These are phyloP conservation scores for Tachycineta bicolor DNA, from an alignment of 2,113 vertebrate genomes.

Conservation along the genomic window DNA sequence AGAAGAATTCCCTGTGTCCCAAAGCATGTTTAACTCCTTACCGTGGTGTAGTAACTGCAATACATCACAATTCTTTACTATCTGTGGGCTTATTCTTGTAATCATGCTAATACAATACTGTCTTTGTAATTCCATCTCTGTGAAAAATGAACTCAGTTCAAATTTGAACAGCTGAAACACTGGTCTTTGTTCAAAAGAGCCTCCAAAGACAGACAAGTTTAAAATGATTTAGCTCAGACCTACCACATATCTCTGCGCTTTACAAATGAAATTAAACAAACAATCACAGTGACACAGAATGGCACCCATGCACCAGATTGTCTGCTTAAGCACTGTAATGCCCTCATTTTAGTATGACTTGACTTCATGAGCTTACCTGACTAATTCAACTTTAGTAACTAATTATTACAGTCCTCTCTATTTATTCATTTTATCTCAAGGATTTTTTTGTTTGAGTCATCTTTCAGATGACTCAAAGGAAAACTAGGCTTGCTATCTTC, in stretches of 20 bases:
- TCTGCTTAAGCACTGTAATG: neutral
- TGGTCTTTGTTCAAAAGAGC: neutral
- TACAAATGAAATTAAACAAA: neutral
- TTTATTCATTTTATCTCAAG: neutral
- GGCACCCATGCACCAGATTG: neutral
- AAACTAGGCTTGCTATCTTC: neutral
- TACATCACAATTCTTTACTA: neutral
- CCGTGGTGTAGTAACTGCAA: neutral
- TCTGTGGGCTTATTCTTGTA: slow-evolving; percentile 1
- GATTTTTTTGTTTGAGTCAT: neutral
- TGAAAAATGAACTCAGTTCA: slow-evolving; percentile 29
- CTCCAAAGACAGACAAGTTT: neutral
- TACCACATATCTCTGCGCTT: neutral
- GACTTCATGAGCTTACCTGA: neutral
- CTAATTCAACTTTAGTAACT: neutral
- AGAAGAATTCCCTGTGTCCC: neutral
- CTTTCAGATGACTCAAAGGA: neutral
- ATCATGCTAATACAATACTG: neutral
- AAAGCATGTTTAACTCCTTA: neutral
- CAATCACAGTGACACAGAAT: neutral
- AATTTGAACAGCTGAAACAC: slow-evolving; percentile 43
- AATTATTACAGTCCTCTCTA: neutral
- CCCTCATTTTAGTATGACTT: neutral
- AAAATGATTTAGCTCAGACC: neutral
- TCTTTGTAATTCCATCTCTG: slow-evolving; percentile 49